A percentile compares a stretch with the other conserved stretches of the same genome.
Evolutionary conservation across 2,888 invertebrate genomes (phyloP).

Genomic region (Chaetogeoica ovagalla): DNA sequence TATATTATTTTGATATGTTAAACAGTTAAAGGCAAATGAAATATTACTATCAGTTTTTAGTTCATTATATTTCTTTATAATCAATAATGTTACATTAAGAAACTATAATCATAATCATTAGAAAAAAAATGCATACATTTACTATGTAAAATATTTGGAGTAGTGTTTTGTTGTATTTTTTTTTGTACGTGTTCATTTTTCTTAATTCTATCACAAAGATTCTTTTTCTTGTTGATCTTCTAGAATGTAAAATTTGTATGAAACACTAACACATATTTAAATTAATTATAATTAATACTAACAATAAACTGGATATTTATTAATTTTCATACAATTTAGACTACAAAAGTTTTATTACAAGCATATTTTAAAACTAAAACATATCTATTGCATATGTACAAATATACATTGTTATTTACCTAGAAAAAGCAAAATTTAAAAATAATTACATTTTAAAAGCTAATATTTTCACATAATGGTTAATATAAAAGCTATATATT

Average conservation of each 20-base stretch:
- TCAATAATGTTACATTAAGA: background rate
- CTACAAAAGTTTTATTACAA: background rate
- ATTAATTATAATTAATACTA: background rate
- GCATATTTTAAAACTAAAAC: background rate
- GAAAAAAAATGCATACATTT: constrained; percentile 18
- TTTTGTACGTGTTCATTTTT: constrained; percentile 5
- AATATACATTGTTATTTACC: background rate
- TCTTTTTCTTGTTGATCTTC: constrained; percentile 22
- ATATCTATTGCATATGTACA: background rate
- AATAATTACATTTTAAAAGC: too few relatives aligned
- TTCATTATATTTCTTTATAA: too few relatives aligned
- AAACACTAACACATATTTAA: background rate
- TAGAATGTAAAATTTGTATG: constrained; percentile 18
- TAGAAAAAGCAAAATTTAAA: background rate
- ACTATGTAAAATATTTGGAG: constrained; percentile 4
- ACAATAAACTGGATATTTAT: background rate
- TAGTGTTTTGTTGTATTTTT: background rate
- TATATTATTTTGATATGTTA: too few relatives aligned
- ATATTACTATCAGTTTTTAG: too few relatives aligned
- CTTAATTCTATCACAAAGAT: background rate
- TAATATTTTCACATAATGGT: background rate
- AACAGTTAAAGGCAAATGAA: too few relatives aligned
- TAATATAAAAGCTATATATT: background rate
- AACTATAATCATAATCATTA: constrained; percentile 1
- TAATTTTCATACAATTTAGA: constrained; percentile 9